Percentiles rank a stretch among this genome's conserved stretches.
phyloP scores from a whole-genome alignment of 1,140 invertebrate genomes.

The Aphis gossypii region DNA sequence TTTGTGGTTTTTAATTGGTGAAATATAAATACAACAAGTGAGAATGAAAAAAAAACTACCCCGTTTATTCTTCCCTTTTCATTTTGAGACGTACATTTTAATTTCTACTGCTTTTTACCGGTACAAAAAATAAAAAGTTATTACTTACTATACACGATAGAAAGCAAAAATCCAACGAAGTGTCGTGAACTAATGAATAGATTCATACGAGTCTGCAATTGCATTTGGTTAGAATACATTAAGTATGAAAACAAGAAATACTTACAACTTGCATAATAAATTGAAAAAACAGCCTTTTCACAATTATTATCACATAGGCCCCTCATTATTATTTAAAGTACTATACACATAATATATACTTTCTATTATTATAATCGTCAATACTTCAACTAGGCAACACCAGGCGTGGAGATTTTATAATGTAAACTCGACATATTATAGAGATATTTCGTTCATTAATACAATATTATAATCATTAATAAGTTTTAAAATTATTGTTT shows the following conservation, averaged over 20 bases:
- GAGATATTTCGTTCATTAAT: neutral
- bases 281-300: neutral
- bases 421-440: neutral
- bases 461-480: neutral
- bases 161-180: conserved; percentile 21
- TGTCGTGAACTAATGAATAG: conserved; percentile 25
- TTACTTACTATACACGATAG: neutral
- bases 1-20: conserved; percentile 45
- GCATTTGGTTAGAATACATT: conserved; percentile 31
- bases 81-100: conserved; percentile 22
- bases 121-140: neutral
- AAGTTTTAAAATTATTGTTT: neutral
- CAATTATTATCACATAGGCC: neutral
- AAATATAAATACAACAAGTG: conserved; percentile 38
- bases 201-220: neutral
- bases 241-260: neutral
- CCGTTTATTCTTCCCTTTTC: neutral
- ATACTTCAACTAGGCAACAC: neutral
- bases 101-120: neutral
- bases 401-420: neutral
- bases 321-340: conserved; percentile 11
- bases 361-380: neutral
- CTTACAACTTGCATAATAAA: neutral
- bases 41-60: neutral
- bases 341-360: neutral